phyloP scores from a whole-genome alignment of 2,888 invertebrate genomes.

The Limnephilus lunatus region DNA sequence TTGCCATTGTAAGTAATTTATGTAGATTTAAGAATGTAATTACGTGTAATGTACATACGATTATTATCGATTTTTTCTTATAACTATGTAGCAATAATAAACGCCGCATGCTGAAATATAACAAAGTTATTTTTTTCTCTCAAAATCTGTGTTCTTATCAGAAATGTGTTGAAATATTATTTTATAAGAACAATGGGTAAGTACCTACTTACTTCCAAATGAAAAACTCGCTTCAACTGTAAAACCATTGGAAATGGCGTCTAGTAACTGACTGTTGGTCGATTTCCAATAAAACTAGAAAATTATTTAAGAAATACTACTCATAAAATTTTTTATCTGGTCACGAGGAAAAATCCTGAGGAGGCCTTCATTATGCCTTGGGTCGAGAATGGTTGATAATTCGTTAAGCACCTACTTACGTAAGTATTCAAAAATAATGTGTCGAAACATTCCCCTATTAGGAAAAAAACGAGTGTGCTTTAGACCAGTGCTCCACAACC shows the following conservation, averaged over 20 bases:
- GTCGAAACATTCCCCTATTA: too few relatives aligned
- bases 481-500: too few relatives aligned
- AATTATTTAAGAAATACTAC: too few relatives aligned
- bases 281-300: too few relatives aligned
- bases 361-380: too few relatives aligned
- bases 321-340: too few relatives aligned
- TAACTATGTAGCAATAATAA: constrained; percentile 11
- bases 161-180: background rate
- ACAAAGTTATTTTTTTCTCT: background rate
- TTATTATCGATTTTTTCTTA: constrained; percentile 20
- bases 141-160: background rate
- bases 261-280: too few relatives aligned
- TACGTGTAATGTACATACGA: constrained; percentile 5
- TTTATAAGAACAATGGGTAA: background rate
- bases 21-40: background rate
- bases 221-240: background rate
- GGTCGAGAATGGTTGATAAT: too few relatives aligned
- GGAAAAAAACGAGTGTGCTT: too few relatives aligned
- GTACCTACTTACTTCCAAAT: background rate
- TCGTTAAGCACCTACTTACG: too few relatives aligned
- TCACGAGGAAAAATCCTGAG: too few relatives aligned
- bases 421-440: too few relatives aligned
- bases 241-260: background rate
- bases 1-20: background rate
- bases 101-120: background rate